phyloP scores from a whole-genome alignment of 1,140 invertebrate species.

The Lithobius niger region DNA sequence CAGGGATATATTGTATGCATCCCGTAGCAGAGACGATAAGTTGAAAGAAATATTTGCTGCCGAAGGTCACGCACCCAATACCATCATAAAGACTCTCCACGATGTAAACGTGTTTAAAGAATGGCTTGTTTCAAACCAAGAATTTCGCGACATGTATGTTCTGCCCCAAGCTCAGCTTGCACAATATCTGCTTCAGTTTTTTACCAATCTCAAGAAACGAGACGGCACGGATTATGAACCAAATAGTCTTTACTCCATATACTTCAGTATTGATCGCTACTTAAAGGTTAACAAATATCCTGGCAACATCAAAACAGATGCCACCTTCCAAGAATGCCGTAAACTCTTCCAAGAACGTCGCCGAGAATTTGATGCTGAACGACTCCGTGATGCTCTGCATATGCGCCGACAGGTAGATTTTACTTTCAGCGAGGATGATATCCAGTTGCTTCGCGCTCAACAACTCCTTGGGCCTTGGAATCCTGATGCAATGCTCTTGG shows the following conservation, averaged over 20 bases:
- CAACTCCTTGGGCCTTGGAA: conserved; percentile 1
- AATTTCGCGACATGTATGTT: neutral
- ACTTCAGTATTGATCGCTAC: conserved; percentile 4
- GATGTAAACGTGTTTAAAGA: conserved; percentile 6
- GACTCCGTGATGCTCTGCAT: neutral
- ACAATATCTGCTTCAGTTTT: neutral
- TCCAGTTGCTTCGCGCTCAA: neutral
- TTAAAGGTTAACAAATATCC: neutral
- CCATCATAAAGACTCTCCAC: conserved; percentile 5
- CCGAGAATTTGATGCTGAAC: neutral
- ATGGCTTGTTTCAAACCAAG: neutral
- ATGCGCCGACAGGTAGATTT: conserved; percentile 1
- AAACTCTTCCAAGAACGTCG: neutral
- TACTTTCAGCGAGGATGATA: conserved; percentile 1
- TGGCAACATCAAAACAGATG: conserved; percentile 5
- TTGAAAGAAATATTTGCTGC: conserved; percentile 4
- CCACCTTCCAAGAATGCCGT: neutral
- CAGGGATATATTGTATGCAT: neutral
- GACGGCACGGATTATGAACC: conserved; percentile 5
- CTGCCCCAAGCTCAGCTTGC: neutral
- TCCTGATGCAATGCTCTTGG: conserved; percentile 4
- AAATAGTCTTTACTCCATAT: conserved; percentile 4
- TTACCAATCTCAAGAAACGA: conserved; percentile 4
- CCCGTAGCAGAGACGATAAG: neutral
- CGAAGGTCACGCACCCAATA: conserved; percentile 4